These are phyloP conservation scores for Notolepis coatsorum DNA, from an alignment of 2,797 vertebrate genomes.

Conservation along the genomic window DNA sequence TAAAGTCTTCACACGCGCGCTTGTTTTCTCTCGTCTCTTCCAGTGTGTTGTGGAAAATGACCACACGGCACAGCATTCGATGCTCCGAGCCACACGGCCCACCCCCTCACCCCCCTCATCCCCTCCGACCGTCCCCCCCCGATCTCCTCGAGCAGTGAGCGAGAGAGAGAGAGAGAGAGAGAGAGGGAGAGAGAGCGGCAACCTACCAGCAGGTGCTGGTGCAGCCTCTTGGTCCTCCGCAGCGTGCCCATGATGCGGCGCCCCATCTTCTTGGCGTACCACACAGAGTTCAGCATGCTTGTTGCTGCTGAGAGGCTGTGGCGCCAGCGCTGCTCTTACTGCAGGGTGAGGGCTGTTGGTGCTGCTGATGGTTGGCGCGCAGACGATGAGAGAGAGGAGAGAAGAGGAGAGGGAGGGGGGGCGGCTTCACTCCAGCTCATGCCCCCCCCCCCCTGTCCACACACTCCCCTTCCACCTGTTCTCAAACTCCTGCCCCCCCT, in stretches of 20 bases:
- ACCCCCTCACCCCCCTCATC: slow-evolving; percentile 23
- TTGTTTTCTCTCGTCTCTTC: not conserved
- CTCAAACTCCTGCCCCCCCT: not conserved
- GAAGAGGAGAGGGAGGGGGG: slow-evolving; percentile 45
- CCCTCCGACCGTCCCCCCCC: slow-evolving; percentile 30
- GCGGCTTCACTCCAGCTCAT: slow-evolving; percentile 52
- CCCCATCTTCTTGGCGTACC: slow-evolving; percentile 87
- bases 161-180: no score
- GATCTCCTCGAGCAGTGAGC: not conserved
- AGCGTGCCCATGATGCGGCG: slow-evolving; percentile 86
- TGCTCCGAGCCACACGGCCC: no score
- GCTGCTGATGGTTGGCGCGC: slow-evolving; percentile 8
- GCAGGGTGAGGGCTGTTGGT: slow-evolving; percentile 50
- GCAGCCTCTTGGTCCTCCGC: slow-evolving; percentile 82
- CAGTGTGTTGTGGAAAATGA: not conserved
- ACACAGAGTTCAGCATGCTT: slow-evolving; percentile 86
- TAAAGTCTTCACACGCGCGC: not conserved
- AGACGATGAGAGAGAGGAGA: not conserved
- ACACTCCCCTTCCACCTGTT: not conserved
- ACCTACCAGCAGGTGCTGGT: slow-evolving; percentile 87
- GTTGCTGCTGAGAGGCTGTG: slow-evolving; percentile 44
- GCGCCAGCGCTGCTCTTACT: slow-evolving; percentile 53
- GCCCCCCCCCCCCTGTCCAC: slow-evolving; percentile 9
- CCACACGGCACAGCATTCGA: no score
- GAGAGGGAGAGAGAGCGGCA: slow-evolving; percentile 1